These are phyloP conservation scores for Vireo altiloquus DNA, from an alignment of 2,113 vertebrate genomes.

Conservation along the genomic window DNA sequence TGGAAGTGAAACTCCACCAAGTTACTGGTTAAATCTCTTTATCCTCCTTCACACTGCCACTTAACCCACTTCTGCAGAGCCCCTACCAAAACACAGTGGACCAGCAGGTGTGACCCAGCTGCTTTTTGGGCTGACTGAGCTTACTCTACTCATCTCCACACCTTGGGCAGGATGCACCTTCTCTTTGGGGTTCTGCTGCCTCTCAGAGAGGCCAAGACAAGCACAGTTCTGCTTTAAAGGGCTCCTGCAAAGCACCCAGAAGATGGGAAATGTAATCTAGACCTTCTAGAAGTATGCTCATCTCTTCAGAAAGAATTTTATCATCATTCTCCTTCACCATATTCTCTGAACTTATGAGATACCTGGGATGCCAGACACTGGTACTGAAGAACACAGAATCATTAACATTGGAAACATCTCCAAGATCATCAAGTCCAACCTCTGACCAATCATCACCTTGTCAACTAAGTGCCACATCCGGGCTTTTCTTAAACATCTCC, in stretches of 20 bases:
- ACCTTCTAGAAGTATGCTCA: rapidly evolving
- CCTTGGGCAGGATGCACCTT: background rate
- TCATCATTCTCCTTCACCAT: background rate
- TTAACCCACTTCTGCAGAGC: background rate
- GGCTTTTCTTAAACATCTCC: background rate
- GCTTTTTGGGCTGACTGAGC: rapidly evolving
- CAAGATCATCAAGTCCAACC: background rate
- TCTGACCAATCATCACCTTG: rapidly evolving
- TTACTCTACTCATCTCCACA: background rate
- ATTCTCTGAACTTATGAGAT: background rate
- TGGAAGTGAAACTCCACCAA: background rate
- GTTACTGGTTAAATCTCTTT: background rate
- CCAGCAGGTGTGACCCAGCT: background rate
- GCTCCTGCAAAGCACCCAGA: background rate
- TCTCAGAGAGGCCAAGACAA: background rate
- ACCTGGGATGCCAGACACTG: background rate
- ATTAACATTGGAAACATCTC: background rate
- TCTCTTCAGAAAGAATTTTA: background rate
- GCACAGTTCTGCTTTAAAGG: background rate
- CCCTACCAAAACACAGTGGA: background rate
- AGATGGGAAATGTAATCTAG: rapidly evolving
- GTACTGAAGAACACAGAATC: background rate
- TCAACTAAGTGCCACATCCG: background rate
- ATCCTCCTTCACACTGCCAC: background rate
- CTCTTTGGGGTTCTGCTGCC: background rate